These are phyloP conservation scores for Cnemophilus loriae DNA, from an alignment of 2,113 vertebrate species.

Conservation along the genomic window DNA sequence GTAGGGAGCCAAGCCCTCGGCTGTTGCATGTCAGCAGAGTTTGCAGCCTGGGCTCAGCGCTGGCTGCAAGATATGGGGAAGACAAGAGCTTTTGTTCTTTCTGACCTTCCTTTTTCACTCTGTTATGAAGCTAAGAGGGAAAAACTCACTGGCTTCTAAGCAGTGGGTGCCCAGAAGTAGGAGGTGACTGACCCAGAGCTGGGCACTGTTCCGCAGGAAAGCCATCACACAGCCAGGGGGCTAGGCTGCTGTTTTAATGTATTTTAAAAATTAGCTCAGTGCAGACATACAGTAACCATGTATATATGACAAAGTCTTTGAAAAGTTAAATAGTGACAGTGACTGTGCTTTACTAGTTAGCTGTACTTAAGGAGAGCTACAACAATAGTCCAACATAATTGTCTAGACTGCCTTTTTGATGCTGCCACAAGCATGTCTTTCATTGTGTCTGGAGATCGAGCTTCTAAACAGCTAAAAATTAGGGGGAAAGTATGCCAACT, in stretches of 20 bases:
- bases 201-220: background rate
- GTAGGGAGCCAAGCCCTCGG: fast-evolving
- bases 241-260: background rate
- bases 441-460: background rate
- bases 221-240: background rate
- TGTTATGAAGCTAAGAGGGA: background rate
- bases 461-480: background rate
- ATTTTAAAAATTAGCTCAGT: background rate
- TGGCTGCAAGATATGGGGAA: background rate
- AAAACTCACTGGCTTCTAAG: background rate
- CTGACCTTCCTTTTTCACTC: background rate
- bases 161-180: background rate
- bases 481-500: background rate
- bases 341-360: background rate
- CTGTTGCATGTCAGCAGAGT: fast-evolving
- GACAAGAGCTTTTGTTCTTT: background rate
- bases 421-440: background rate
- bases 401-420: background rate
- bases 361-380: background rate
- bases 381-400: background rate
- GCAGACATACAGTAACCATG: background rate
- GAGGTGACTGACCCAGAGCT: background rate
- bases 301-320: background rate
- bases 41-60: background rate
- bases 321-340: background rate